Conservation (phyloP, 1,140 invertebrate genomes). For the Galleria mellonella region DNA sequence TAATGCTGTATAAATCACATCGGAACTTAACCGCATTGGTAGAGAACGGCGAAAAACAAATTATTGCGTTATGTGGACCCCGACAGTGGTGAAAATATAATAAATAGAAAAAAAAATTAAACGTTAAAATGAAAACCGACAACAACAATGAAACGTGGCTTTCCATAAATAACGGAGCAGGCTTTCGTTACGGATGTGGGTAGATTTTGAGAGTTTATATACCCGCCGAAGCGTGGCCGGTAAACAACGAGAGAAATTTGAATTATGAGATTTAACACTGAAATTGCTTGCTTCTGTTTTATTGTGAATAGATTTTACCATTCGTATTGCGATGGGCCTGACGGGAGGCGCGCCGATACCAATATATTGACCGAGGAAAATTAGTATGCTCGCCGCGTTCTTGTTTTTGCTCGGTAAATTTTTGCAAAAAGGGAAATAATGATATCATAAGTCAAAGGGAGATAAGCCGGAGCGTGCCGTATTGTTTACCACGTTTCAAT, state of each 20-base stretch:
- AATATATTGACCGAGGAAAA: conserved; percentile 56
- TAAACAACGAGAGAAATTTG: conserved; percentile 61
- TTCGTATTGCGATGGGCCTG: conserved; percentile 38
- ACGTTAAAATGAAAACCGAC: conserved; percentile 67
- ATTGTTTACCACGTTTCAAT: conserved; percentile 53
- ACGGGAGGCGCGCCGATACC: conserved; percentile 31
- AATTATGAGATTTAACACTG: conserved; percentile 65
- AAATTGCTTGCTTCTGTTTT: conserved; percentile 53
- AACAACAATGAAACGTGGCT: conserved; percentile 69
- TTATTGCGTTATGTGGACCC: conserved; percentile 33
- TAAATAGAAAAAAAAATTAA: conserved; percentile 65
- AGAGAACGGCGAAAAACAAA: conserved; percentile 47
- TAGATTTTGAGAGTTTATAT: conserved; percentile 69
- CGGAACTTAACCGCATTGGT: conserved; percentile 24
- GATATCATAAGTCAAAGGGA: conserved; percentile 61
- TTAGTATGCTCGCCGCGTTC: conserved; percentile 57
- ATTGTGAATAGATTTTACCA: conserved; percentile 54
- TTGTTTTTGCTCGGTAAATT: conserved; percentile 63
- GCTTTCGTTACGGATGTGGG: conserved; percentile 68
- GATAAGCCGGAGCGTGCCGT: conserved; percentile 56
- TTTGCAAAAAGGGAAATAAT: conserved; percentile 68
- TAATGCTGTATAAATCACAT: conserved; percentile 41
- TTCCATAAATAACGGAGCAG: conserved; percentile 69
- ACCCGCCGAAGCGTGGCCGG: conserved; percentile 45
- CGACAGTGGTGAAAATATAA: conserved; percentile 53